A percentile compares a stretch with the other conserved stretches of the same genome.
Evolutionary conservation across 2,888 invertebrate species (phyloP).

Genomic region (Drosophila pseudotakahashii): DNA sequence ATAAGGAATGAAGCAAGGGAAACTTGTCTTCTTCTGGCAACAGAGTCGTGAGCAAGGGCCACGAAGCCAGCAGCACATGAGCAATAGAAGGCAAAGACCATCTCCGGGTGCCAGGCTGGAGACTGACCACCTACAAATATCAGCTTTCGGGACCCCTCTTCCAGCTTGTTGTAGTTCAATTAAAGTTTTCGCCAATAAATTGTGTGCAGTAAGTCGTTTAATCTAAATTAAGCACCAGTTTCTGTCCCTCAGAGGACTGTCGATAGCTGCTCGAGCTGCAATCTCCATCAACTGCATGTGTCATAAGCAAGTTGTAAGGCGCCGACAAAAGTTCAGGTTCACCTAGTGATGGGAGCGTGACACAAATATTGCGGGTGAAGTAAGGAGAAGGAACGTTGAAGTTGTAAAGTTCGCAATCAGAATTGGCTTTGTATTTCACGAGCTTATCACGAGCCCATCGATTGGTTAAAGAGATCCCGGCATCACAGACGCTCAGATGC

Average conservation of each 20-base stretch:
- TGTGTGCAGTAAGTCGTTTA: conserved; percentile 79
- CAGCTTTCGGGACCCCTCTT: conserved; percentile 43
- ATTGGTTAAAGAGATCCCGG: not conserved
- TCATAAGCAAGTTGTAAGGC: conserved; percentile 83
- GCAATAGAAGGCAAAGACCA: conserved; percentile 8
- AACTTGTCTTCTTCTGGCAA: conserved; percentile 52
- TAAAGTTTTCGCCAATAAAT: conserved; percentile 82
- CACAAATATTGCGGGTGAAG: not conserved
- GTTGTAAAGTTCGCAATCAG: not conserved
- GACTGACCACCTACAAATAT: conserved; percentile 57
- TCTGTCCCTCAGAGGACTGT: conserved; percentile 15
- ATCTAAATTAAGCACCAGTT: conserved; percentile 78
- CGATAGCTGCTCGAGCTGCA: conserved; percentile 61
- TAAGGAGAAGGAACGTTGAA: not conserved
- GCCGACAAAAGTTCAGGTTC: conserved; percentile 63
- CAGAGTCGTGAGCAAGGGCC: conserved; percentile 81
- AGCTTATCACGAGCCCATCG: conserved; percentile 24
- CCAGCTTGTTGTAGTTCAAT: conserved; percentile 70
- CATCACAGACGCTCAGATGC: conserved; percentile 6
- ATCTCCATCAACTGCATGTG: conserved; percentile 80
- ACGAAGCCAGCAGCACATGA: conserved; percentile 60
- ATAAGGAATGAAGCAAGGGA: conserved; percentile 16
- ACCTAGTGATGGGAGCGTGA: conserved; percentile 28
- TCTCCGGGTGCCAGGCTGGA: conserved; percentile 1
- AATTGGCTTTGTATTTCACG: not conserved